Base-by-base conservation (phyloP, 2,888 invertebrate species). In the Heliconius cydno region DNA sequence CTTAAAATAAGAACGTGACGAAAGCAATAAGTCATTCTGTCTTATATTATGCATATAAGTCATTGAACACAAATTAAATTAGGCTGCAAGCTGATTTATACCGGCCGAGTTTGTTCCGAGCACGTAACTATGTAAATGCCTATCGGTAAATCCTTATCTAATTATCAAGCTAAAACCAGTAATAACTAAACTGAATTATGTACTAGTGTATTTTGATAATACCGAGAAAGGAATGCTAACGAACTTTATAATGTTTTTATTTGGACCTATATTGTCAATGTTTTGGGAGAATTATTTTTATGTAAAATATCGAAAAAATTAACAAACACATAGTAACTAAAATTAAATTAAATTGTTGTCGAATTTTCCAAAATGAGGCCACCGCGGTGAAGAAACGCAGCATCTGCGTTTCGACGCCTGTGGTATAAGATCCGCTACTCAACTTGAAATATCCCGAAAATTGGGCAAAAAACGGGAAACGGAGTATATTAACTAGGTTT, bases 71-170 rank as follows among this genome's bases (percentile, higher is more conserved):
- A 77, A 80, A 80, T 80, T 73, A 60, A 38, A 73, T 80, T 77
- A 73, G 66, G 68, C 57, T 25, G 71, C 73, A 77, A 79, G 76
- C 52, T 70, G 72, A 77, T 75, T 77, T 80, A 74, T 75, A 76
- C 73, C 76, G 79, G 66, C 77, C 66, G 63, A 38, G 70, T 72
- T 79, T 46, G 72, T 70, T 75, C 28, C 68, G 75, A 72, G 38
- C 57, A 66, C 78, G 66, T 67, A 66, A 78, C 72, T 12, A 46
- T 46, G n/a, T 34, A 7, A 34, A 34, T 60, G 38, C 57, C n/a
- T 60, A n/a, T 73, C 34, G 57, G 34, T 25, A 60, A 60, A 73
- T 73, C 34, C 60, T 60, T 73, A 73, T 73, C 38, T 60, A 38
- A 60, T 73, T 73, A 60, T 25, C 73, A 60, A 73, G 73, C 22